Conservation (phyloP, 2,888 invertebrate genomes). For the Rhingia campestris region DNA sequence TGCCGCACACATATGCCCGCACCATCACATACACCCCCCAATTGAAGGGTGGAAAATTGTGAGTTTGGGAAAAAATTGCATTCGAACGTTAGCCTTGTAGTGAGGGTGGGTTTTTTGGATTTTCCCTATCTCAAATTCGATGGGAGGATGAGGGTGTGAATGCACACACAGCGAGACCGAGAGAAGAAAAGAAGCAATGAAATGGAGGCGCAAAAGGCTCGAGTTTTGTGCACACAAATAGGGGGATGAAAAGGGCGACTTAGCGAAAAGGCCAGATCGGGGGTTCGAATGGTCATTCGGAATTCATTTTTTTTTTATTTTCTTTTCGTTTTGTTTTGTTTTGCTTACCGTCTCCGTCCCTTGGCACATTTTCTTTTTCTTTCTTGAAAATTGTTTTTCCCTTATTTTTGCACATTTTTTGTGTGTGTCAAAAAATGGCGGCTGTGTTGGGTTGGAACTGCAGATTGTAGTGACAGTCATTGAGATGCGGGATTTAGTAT, state of each 20-base stretch:
- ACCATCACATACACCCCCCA: slow-evolving; percentile 45
- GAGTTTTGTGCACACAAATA: slow-evolving; percentile 39
- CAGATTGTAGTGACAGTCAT: slow-evolving; percentile 68
- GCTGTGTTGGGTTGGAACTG: slow-evolving; percentile 30
- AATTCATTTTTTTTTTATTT: slow-evolving; percentile 13
- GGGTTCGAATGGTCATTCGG: slow-evolving; percentile 64
- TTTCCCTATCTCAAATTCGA: not conserved
- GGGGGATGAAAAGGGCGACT: slow-evolving; percentile 31
- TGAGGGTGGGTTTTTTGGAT: slow-evolving; percentile 42
- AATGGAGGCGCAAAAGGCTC: slow-evolving; percentile 58
- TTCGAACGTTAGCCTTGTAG: slow-evolving; percentile 44
- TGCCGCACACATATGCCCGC: slow-evolving; percentile 37
- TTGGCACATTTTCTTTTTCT: slow-evolving; percentile 33
- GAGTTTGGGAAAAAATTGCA: slow-evolving; percentile 61
- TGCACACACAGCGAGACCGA: slow-evolving; percentile 41
- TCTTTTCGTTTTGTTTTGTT: slow-evolving; percentile 27
- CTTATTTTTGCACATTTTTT: slow-evolving; percentile 23
- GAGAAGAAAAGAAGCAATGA: slow-evolving; percentile 13
- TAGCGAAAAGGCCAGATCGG: slow-evolving; percentile 48
- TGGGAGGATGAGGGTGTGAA: slow-evolving; percentile 47
- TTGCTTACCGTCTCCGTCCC: not conserved
- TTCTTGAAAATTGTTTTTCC: slow-evolving; percentile 43
- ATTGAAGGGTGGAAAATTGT: slow-evolving; percentile 57
- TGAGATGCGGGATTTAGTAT: slow-evolving; percentile 60
- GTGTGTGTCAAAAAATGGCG: slow-evolving; percentile 59